phyloP scores from a whole-genome alignment of 1,140 invertebrate species.

The Cryptotermes secundus region DNA sequence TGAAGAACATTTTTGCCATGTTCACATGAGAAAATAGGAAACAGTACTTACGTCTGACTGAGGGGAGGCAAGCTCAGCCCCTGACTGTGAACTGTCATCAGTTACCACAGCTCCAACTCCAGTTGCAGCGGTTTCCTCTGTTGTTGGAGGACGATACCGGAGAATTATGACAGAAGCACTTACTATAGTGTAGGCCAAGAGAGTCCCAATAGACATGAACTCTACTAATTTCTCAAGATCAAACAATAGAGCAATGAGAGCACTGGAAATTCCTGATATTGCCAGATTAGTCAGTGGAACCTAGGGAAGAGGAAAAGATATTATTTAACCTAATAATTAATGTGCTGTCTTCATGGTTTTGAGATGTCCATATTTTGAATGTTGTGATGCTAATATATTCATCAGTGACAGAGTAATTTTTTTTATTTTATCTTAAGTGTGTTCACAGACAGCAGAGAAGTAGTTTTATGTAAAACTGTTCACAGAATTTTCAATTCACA shows the following conservation, averaged over 20 bases:
- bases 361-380: too few species aligned
- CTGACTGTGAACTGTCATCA: slow-evolving; percentile 45
- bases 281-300: slow-evolving; percentile 79
- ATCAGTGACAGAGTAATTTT: too few species aligned
- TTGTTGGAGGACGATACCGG: slow-evolving; percentile 67
- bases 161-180: slow-evolving; percentile 85
- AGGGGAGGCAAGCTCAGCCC: slow-evolving; percentile 40
- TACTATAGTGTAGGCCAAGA: slow-evolving; percentile 88
- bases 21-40: too few species aligned
- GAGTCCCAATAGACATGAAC: slow-evolving; percentile 91
- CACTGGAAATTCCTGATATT: slow-evolving; percentile 75
- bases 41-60: slow-evolving; percentile 37
- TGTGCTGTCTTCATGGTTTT: too few species aligned
- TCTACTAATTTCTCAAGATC: slow-evolving; percentile 90
- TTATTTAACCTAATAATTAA: too few species aligned
- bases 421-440: too few species aligned
- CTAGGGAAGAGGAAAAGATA: slow-evolving; percentile 42
- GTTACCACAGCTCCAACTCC: slow-evolving; percentile 41
- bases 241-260: slow-evolving; percentile 79
- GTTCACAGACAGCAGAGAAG: too few species aligned
- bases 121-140: neutral
- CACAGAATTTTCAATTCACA: too few species aligned
- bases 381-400: too few species aligned
- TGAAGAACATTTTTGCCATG: too few species aligned
- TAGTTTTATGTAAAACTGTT: too few species aligned